Evolutionary conservation across 2,113 vertebrate genomes (phyloP), one percentile per base, ranked within the genome.

Genomic region (Myxocyprinus asiaticus): DNA sequence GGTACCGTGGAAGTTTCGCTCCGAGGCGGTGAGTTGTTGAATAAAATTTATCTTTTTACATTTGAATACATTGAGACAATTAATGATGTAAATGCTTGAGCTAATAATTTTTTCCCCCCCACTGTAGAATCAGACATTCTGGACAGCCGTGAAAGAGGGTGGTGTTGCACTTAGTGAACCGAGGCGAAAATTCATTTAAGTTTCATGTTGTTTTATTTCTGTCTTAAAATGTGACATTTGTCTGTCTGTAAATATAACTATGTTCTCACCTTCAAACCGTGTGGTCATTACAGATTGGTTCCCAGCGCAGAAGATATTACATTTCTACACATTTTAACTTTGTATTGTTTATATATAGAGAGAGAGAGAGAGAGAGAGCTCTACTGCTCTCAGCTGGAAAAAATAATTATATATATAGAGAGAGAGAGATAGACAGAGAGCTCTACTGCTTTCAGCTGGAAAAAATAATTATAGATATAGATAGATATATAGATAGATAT

Each of bases 121-220:
- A 68, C 88, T 91, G 77, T 85, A 98, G 98, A 90, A 97, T 76
- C 93, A 95, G 87, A 86, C 83, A 3, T 95, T 99, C 4, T 85
- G 93, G 64, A 85, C 80, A 53, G 95, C 96, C 6, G 77, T 98
- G 93, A 93, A 93, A 67, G 94, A 94, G 6, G 95, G 95, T 10
- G 98, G 97, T 8, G 88, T 99, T 0, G 45, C 85, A 55, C 90
- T 98, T 4, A 88, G 4, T 58, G 98, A 99, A 85, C 96, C 95
- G 7, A 91, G 87, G 72, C 93, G 95, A 63, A 94, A 95, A 87
- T 96, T 93, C 75, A 8, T 65, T 10, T 93, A 86, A 82, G 84
- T 15, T 74, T 2, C 53, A 64, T 14, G 22, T 53, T 33, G 22
- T 47, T 0, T 14, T n/a, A 6, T 74, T 14, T 14, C 48, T 44